Percentiles rank a stretch among this genome's conserved stretches.
Conservation (phyloP, 2,113 vertebrate species). For the Todiramphus saurophagus region DNA sequence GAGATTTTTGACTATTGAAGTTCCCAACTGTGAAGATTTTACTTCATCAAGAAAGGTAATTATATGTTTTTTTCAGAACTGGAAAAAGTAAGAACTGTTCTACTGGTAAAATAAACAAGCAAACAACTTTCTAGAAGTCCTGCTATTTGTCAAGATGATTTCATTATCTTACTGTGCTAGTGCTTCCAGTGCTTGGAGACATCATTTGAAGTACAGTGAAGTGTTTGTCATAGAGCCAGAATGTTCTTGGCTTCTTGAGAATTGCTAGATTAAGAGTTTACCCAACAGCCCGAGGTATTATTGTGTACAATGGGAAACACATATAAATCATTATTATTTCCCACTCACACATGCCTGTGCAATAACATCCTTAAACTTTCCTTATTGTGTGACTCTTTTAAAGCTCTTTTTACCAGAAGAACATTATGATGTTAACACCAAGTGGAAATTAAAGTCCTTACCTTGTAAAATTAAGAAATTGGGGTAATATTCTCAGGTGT, state of each 20-base stretch:
- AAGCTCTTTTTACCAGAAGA: not conserved
- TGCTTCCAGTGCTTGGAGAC: not conserved
- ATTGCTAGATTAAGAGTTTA: not conserved
- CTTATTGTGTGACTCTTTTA: not conserved
- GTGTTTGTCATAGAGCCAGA: not conserved
- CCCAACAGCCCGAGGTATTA: not conserved
- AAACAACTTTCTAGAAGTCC: not conserved
- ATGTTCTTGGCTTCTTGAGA: not conserved
- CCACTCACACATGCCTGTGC: accelerated
- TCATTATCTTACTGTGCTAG: not conserved
- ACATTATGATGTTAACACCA: not conserved
- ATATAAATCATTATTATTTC: not conserved
- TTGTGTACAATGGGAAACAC: not conserved
- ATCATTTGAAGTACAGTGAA: not conserved
- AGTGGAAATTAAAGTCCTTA: not conserved
- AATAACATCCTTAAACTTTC: not conserved
- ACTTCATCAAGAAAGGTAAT: not conserved
- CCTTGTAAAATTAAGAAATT: not conserved
- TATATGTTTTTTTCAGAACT: not conserved
- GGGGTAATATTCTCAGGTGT: not conserved
- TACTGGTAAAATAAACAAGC: not conserved
- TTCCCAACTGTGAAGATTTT: not conserved
- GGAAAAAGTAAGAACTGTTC: not conserved
- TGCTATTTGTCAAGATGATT: not conserved
- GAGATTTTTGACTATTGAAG: not conserved